Percentiles rank a stretch among this genome's conserved stretches.
phyloP scores from a whole-genome alignment of 2,113 vertebrate species.

The Callocephalon fimbriatum region DNA sequence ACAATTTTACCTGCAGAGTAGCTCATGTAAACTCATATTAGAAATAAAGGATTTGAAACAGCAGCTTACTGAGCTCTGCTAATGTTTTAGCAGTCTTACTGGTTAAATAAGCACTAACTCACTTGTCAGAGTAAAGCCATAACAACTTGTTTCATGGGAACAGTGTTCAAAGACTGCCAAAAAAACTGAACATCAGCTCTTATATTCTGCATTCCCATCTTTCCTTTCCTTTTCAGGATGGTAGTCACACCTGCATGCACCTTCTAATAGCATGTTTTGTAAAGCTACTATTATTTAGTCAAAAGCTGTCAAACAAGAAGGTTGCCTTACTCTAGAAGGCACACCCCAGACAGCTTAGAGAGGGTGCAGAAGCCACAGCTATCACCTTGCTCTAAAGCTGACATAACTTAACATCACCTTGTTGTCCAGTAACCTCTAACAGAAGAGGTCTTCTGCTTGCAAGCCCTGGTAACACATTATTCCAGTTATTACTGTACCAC shows the following conservation, averaged over 20 bases:
- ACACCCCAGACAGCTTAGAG: not conserved
- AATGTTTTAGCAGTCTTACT: not conserved
- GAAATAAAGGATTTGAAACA: not conserved
- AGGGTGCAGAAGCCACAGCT: not conserved
- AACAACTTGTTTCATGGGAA: not conserved
- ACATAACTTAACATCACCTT: not conserved
- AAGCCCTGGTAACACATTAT: not conserved
- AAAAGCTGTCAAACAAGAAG: not conserved
- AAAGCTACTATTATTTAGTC: not conserved
- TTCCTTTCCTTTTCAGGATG: not conserved
- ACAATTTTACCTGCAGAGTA: not conserved
- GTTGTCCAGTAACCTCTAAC: not conserved
- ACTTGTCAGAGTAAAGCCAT: not conserved
- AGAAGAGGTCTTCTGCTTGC: not conserved
- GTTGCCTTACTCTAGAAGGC: not conserved
- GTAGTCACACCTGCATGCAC: not conserved
- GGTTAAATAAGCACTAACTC: not conserved
- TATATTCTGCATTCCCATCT: not conserved
- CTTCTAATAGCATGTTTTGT: not conserved
- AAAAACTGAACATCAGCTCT: not conserved
- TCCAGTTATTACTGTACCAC: not conserved
- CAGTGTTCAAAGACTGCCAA: not conserved
- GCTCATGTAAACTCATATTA: not conserved
- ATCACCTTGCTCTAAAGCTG: not conserved
- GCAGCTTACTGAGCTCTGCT: not conserved